Base-by-base conservation (phyloP, 53 echinoderm and acorn worm genomes). In the Luidia sarsii region DNA sequence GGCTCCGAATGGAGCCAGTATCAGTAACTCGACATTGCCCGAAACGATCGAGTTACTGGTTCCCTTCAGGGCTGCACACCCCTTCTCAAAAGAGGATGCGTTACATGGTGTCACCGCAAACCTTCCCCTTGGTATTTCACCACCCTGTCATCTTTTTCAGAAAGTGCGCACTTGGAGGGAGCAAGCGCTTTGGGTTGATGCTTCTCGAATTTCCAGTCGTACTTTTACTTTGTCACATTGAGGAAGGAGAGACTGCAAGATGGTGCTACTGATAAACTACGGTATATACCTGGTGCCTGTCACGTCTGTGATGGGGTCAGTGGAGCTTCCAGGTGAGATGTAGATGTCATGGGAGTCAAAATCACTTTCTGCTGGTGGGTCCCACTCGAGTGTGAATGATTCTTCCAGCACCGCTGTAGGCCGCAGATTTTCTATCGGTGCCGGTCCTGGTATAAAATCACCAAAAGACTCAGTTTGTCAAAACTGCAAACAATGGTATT, bases 381-480 rank as follows among this genome's bases (percentile, higher is more conserved):
- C 64, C 84, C 84, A 84, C 64, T 71, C 73, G n/a, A 84, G 64
- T 1, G 72, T 73, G 50, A 84, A 35, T 5, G 64, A 63, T 32
- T 60, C 19, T 7, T 30, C 3, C 20, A 61, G 43, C 50, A 77
- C 77, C 1, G 45, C 43, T 8, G 60, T 77, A 8, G 60, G 60
- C 13, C 61, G 60, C 7, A 77, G 4, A 18, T 77, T 77, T 20
- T 22, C n/a, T 19, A 60, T 46, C 1, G 24, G 39, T 61, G 39
- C 46, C 1, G 77, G 77, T 30, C 60, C 77, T 77, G 77, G 4
- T 7, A 41, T 41, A n/a, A n/a, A n/a, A n/a, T n/a, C n/a, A n/a
- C n/a, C n/a, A n/a, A n/a, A n/a, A n/a, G n/a, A n/a, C n/a, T n/a
- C n/a, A n/a, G n/a, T n/a, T n/a, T n/a, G n/a, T n/a, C n/a, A n/a